Evolutionary conservation across 2,113 vertebrate genomes (phyloP).

Genomic region (Peucedramus taeniatus): DNA sequence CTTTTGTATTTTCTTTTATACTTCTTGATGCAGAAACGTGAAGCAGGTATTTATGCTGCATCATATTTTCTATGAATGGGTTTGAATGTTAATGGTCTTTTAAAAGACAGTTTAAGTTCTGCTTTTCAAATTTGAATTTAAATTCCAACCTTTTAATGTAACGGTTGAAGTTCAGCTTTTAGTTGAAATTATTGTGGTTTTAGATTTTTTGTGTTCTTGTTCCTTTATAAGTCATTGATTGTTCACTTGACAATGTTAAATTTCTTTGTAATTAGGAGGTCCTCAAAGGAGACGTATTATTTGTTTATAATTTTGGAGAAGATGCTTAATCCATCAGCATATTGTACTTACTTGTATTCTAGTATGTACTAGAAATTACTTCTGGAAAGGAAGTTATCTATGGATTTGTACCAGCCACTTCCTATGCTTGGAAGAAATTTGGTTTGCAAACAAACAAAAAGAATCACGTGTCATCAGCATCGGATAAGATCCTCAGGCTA

Average conservation of each 20-base stretch:
- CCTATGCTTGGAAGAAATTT: neutral
- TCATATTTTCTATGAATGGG: neutral
- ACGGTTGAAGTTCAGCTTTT: neutral
- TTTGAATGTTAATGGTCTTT: neutral
- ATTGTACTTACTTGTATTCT: neutral
- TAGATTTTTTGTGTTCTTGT: neutral
- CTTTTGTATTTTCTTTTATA: slow-evolving; percentile 11
- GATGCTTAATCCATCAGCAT: neutral
- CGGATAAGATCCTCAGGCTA: neutral
- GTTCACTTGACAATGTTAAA: neutral
- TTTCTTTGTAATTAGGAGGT: neutral
- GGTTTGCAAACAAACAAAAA: neutral
- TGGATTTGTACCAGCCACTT: neutral
- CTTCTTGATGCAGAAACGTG: neutral
- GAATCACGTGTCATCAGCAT: neutral
- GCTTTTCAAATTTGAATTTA: neutral
- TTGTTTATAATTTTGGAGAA: neutral
- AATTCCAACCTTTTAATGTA: neutral
- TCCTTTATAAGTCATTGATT: neutral
- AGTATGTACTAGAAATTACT: neutral
- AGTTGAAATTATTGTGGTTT: neutral
- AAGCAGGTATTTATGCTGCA: slow-evolving; percentile 51
- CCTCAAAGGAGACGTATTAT: neutral
- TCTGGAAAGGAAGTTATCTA: neutral
- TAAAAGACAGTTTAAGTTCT: neutral